Conservation (phyloP, 2,797 vertebrate species). For the Mus spretus region DNA sequence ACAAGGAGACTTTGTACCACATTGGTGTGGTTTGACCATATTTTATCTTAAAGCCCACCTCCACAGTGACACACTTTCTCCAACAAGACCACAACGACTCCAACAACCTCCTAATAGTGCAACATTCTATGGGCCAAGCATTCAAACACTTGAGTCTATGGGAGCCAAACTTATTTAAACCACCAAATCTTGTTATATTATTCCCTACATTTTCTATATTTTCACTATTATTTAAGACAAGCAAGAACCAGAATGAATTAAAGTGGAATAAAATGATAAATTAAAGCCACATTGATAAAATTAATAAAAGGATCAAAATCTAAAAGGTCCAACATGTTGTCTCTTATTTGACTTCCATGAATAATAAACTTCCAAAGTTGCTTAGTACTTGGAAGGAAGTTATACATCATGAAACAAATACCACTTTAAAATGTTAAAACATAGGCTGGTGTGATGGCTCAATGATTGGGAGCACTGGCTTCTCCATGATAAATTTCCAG, state of each 20-base stretch:
- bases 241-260: neutral
- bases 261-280: slow-evolving; percentile 34
- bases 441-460: neutral
- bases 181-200: neutral
- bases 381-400: slow-evolving; percentile 1
- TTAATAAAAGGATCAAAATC: slow-evolving; percentile 69
- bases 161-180: neutral
- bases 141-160: neutral
- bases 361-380: neutral
- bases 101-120: neutral
- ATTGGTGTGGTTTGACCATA: neutral
- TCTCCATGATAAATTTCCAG: neutral
- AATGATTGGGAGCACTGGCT: neutral
- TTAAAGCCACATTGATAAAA: slow-evolving; percentile 30
- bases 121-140: neutral
- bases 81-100: neutral
- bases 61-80: neutral
- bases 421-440: neutral
- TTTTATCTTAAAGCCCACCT: neutral
- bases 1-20: neutral
- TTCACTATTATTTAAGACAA: slow-evolving; percentile 49
- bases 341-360: slow-evolving; percentile 70
- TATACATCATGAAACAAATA: slow-evolving; percentile 35
- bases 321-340: slow-evolving; percentile 39
- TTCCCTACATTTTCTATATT: slow-evolving; percentile 14